Evolutionary conservation across 2,797 vertebrate genomes (phyloP), one percentile per base, ranked within the genome.

Genomic region (Tangara arthus): DNA sequence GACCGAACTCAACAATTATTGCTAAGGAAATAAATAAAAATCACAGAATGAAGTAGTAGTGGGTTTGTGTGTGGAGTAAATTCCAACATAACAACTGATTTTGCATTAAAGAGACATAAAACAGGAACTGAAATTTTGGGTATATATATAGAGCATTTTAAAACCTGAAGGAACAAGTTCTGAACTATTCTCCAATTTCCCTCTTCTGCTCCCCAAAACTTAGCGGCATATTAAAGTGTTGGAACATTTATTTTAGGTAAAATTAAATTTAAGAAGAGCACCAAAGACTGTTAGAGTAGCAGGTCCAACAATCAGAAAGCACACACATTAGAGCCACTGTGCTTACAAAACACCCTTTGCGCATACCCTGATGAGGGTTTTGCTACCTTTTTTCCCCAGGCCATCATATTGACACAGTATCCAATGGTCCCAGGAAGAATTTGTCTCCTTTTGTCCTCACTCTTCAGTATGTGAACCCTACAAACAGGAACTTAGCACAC

Each of bases 341-440:
- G 32, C 16, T 56, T 56, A 80, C 60, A 53, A 90, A 77, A 53
- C 4, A 2, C 34, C 28, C 60, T 88, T 77, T 57, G 79, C 73
- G 56, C 49, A 8, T 17, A 37, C 3, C 37, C 28, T 3, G 1
- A 26, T 28, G 37, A 89, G 19, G 4, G 12, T 4, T 91, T 68
- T 53, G 18, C 32, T 76, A 37, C 4, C 4, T 9, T 23, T 23
- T 13, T 2, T 1, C 1, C 19, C 6, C 11, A 50, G 60, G 39
- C 24, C 53, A 56, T 44, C 21, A 32, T 28, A 49, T n/a, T 83
- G 55, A 71, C 57, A 78, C 37, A 86, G 59, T 46, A 72, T 24
- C 49, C 57, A 91, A 19, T 10, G 17, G 21, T 56, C 57, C 50
- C 11, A 16, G 27, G 35, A 88, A 81, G 26, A 81, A 27, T 69